Conservation (phyloP, 2,888 invertebrate species). For the Microdon myrmicae region DNA sequence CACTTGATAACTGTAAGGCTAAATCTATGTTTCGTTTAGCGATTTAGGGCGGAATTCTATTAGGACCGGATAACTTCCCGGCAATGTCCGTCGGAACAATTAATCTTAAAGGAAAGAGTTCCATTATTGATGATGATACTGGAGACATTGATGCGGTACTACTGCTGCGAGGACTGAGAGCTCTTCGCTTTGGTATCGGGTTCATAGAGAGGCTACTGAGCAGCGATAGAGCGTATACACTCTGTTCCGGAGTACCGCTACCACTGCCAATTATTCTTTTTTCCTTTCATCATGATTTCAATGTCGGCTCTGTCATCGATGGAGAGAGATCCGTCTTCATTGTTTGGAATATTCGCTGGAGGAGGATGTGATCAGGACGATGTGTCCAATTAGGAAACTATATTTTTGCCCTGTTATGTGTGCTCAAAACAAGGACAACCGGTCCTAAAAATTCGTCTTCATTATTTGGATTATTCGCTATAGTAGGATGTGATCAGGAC, state of each 20-base stretch:
- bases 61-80: constrained; percentile 58
- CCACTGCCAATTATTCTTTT: constrained; percentile 74
- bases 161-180: constrained; percentile 65
- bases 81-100: constrained; percentile 64
- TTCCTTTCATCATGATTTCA: constrained; percentile 74
- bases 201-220: constrained; percentile 77
- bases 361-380: constrained; percentile 71
- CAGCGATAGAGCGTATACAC: constrained; percentile 79
- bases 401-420: constrained; percentile 67
- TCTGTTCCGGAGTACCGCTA: constrained; percentile 77
- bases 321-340: constrained; percentile 64
- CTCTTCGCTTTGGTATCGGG: constrained; percentile 73
- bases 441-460: constrained; percentile 59
- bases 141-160: constrained; percentile 67
- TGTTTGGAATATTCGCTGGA: constrained; percentile 67
- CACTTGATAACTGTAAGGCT: constrained; percentile 63
- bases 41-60: constrained; percentile 60
- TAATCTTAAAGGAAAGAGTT: constrained; percentile 60
- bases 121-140: constrained; percentile 56
- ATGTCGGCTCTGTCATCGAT: constrained; percentile 64
- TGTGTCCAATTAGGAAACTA: constrained; percentile 84
- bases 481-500: constrained; percentile 72
- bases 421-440: no score
- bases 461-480: constrained; percentile 67
- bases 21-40: constrained; percentile 65